phyloP scores from a whole-genome alignment of 2,888 invertebrate genomes.

The Hoplodrina ambigua region DNA sequence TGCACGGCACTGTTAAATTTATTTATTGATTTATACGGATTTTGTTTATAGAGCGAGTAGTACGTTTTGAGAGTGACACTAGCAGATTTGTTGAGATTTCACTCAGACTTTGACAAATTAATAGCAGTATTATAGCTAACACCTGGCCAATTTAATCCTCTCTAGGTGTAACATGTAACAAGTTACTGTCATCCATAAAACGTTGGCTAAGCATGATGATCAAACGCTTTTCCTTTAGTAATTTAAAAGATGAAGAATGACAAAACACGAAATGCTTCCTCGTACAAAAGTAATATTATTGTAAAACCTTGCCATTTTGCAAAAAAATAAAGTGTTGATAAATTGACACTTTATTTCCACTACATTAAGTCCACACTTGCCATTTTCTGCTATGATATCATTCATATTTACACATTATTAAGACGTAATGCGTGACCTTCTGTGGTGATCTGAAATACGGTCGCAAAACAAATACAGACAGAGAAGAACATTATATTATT shows the following conservation, averaged over 20 bases:
- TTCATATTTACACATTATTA: conserved; percentile 56
- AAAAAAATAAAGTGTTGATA: conserved; percentile 28
- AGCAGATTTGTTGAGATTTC: conserved; percentile 26
- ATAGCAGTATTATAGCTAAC: neutral
- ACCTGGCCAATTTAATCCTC: too few species aligned
- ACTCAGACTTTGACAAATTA: conserved; percentile 9
- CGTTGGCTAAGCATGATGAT: neutral
- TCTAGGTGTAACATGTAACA: neutral
- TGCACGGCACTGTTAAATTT: conserved; percentile 34
- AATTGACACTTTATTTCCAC: conserved; percentile 40
- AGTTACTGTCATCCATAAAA: neutral
- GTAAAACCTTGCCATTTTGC: conserved; percentile 14
- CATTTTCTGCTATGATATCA: conserved; percentile 52
- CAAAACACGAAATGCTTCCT: conserved; percentile 2
- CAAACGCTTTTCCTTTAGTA: neutral
- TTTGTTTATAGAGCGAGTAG: conserved; percentile 34
- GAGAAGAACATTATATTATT: conserved; percentile 16
- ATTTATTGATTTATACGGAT: conserved; percentile 48
- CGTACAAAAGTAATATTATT: neutral
- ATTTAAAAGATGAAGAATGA: neutral
- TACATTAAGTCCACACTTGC: conserved; percentile 19
- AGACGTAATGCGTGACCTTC: conserved; percentile 51
- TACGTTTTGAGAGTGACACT: conserved; percentile 12
- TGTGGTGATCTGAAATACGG: conserved; percentile 24
- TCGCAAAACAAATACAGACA: conserved; percentile 32